Base-by-base conservation (phyloP, 2,888 invertebrate species). In the Nipponacmea schrenckii region DNA sequence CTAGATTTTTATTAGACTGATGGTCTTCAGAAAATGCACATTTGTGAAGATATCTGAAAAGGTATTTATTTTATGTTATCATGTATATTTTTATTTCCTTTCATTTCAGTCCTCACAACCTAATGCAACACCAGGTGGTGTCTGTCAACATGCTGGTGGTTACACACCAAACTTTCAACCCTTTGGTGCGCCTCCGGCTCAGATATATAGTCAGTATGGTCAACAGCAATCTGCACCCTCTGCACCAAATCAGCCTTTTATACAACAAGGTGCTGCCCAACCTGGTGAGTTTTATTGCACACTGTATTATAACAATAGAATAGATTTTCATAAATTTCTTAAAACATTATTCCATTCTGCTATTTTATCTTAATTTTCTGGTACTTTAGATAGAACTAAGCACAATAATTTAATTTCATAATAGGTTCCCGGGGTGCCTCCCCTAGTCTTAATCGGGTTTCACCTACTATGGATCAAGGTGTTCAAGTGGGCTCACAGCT, bases 391-490 rank as follows among this genome's bases (percentile, higher is more conserved):
- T 39, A 39, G 39, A 39, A 39, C 39, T 39, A 39, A 39, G 39
- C 39, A 39, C 39, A 17, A 24, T 15, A 31, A 44, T 65, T 64
- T 64, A 62, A 27, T 71, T 50, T 74, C 66, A 67, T 67, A 46
- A 24, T 75, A 84, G 87, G 85, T 75, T 86, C 87, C n/a, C 80
- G 87, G 68, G 84, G 86, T 62, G 75, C 93, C 93, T 77, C 88
- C 62, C 87, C 87, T 63, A 76, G 83, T 63, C 79, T 80, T 71
- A 81, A 73, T 70, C 81, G 83, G 65, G 77, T 80, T 27, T 83
- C 83, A 56, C 83, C 84, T 45, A 94, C 95, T 2, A 92, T 93
- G 83, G 96, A 96, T 88, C 94, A 95, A 90, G 93, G 94, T 77
- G 93, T 94, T 68, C 95, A 95, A 90, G 94, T 88, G 48, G 81